A percentile compares a stretch with the other conserved stretches of the same genome.
These are phyloP conservation scores for Dysmachus trigonus DNA, from an alignment of 2,888 invertebrate genomes.

Conservation along the genomic window DNA sequence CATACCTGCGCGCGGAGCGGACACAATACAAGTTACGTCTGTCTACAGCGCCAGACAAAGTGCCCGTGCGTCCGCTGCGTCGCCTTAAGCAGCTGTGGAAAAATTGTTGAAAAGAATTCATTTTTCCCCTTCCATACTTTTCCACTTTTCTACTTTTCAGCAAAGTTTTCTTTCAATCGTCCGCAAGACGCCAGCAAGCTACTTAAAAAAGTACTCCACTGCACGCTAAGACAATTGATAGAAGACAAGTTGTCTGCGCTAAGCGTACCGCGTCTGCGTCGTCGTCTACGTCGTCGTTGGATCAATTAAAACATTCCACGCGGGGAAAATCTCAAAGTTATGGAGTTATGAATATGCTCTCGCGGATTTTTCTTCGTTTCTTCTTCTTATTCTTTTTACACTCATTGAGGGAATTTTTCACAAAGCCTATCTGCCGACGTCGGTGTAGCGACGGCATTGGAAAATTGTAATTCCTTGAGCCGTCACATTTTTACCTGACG, in stretches of 20 bases:
- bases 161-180: neutral
- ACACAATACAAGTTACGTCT: neutral
- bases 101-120: conserved; percentile 11
- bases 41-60: neutral
- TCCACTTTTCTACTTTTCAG: neutral
- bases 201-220: neutral
- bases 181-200: neutral
- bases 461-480: neutral
- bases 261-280: neutral
- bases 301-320: conserved; percentile 10
- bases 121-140: neutral
- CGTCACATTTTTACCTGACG: neutral
- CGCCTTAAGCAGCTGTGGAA: neutral
- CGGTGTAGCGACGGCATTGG: neutral
- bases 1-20: neutral
- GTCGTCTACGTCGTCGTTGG: neutral
- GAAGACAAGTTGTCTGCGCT: neutral
- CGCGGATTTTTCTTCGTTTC: neutral
- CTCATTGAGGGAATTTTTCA: neutral
- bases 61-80: neutral
- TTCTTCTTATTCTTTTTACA: neutral
- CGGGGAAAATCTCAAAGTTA: neutral
- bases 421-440: neutral
- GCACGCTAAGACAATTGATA: neutral
- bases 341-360: conserved; percentile 7